These are phyloP conservation scores for Solea senegalensis DNA, from an alignment of 2,113 vertebrate genomes.

Conservation along the genomic window DNA sequence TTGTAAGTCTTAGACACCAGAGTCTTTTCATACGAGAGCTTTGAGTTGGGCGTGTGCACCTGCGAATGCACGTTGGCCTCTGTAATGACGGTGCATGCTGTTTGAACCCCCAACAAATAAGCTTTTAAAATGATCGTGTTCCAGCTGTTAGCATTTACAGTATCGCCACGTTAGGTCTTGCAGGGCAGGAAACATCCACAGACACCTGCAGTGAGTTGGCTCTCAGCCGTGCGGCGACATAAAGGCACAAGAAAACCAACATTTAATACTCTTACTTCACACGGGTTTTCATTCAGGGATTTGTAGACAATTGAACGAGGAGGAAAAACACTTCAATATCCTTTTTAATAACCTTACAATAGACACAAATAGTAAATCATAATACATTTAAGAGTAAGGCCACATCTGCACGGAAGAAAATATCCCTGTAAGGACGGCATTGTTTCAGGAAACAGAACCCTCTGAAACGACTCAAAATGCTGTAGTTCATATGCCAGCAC, in stretches of 20 bases:
- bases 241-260: background rate
- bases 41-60: conserved; percentile 50
- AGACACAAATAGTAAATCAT: no score
- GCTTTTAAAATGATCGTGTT: conserved; percentile 25
- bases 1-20: conserved; percentile 1
- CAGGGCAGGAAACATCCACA: conserved; percentile 25
- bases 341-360: no score
- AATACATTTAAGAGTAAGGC: no score
- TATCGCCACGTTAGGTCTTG: conserved; percentile 43
- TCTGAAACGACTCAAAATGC: no score
- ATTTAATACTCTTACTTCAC: no score
- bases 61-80: conserved; percentile 35
- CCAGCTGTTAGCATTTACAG: conserved; percentile 61
- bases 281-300: background rate
- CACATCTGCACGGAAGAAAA: no score
- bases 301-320: no score
- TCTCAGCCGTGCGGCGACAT: conserved; percentile 2
- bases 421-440: no score
- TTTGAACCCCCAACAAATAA: conserved; percentile 40
- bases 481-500: no score
- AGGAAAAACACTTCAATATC: no score
- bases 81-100: conserved; percentile 13
- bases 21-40: conserved; percentile 27
- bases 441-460: no score
- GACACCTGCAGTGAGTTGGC: conserved; percentile 41